Evolutionary conservation across 2,888 invertebrate species (phyloP).

Genomic region (Trisateles emortualis): DNA sequence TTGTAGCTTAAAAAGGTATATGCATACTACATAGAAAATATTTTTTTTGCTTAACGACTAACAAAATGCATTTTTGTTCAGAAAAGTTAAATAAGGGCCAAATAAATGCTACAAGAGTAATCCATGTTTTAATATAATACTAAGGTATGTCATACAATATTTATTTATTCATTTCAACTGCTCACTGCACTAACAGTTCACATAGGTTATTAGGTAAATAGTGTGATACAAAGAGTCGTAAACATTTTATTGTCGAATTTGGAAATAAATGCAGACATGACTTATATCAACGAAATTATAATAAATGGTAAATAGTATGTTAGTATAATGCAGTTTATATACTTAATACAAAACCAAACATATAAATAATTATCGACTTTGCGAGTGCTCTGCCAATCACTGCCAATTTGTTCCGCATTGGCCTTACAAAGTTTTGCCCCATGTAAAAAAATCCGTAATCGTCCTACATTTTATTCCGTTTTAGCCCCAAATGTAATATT

Average conservation of each 20-base stretch:
- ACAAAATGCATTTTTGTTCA: constrained; percentile 19
- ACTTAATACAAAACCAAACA: too few species aligned
- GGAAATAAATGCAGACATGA: constrained; percentile 35
- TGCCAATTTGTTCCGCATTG: too few species aligned
- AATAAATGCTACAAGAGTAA: constrained; percentile 27
- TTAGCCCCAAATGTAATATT: too few species aligned
- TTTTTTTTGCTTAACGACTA: constrained; percentile 15
- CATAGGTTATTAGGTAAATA: constrained; percentile 16
- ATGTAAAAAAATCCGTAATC: too few species aligned
- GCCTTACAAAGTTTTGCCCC: too few species aligned
- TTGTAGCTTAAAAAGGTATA: neutral
- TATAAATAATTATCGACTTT: too few species aligned
- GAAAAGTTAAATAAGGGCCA: constrained; percentile 40
- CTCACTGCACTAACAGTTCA: too few species aligned
- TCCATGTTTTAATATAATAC: constrained; percentile 18
- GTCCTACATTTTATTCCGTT: too few species aligned
- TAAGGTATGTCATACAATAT: constrained; percentile 23
- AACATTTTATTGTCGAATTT: constrained; percentile 43
- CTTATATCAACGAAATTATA: neutral
- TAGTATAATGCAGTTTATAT: too few species aligned
- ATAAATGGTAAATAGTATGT: too few species aligned
- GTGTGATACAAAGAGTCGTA: constrained; percentile 22
- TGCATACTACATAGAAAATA: constrained; percentile 3
- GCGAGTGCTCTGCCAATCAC: too few species aligned
- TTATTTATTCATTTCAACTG: too few species aligned